Base-by-base conservation (phyloP, 2,888 invertebrate species). In the Sceliomorpha sp. region DNA sequence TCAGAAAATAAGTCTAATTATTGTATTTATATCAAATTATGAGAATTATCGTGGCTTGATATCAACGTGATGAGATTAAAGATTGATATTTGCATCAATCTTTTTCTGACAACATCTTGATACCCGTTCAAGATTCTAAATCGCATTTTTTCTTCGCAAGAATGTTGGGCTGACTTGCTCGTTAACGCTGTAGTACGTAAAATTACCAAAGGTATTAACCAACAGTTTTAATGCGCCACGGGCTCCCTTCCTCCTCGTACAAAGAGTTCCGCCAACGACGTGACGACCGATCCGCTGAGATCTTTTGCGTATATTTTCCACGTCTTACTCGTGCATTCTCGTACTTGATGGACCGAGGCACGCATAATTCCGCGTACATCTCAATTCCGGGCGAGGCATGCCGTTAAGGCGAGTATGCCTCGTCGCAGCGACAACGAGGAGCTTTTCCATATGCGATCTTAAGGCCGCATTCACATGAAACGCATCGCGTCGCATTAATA, bases 321-420 rank as follows among this genome's bases (percentile, higher is more conserved):
- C 7, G n/a, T 48, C 50, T 47, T 51, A 20, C 39, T 20, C 8
- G n/a, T 17, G 14, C 36, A 26, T 20, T 32, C 12, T 20, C 27
- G 45, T 44, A 68, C 36, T 66, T 68, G 64, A 71, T 72, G 68
- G 39, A 51, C 60, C 68, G 58, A 70, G 60, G 56, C 40, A 51
- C 66, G 45, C 73, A 72, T 76, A 73, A 77, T 73, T 75, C 70
- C 67, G 40, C 37, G 50, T 44, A 75, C 71, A 71, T 75, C 75
- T 76, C 71, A 75, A 78, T 77, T 64, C 56, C 29, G 60, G 29
- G 9, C 39, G 13, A 48, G 32, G 26, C 44, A 42, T 13, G 37
- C 27, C 50, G 50, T 50, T 37, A 50, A 50, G 31, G 26, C 26
- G n/a, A 34, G 50, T 29, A 26, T 36, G 37, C 14, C 36, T 36